These are phyloP conservation scores for Ibidorhyncha struthersii DNA, from an alignment of 2,113 vertebrate genomes.

Conservation along the genomic window DNA sequence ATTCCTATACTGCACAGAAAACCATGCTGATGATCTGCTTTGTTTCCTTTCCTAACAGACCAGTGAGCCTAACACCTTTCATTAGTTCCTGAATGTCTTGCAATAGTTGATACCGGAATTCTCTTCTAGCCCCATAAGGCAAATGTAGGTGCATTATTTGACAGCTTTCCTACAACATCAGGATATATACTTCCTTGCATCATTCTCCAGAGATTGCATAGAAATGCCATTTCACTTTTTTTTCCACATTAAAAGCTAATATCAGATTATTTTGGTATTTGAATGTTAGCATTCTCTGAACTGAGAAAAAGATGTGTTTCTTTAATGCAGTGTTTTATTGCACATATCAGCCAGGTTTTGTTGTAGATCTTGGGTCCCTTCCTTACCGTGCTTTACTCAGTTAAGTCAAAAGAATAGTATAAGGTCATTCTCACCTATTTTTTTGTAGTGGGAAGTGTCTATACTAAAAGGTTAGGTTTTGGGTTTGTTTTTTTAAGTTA, in stretches of 20 bases:
- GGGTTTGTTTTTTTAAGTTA: neutral
- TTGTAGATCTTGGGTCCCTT: neutral
- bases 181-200: neutral
- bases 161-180: neutral
- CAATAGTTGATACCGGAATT: neutral
- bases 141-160: neutral
- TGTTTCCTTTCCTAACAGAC: neutral
- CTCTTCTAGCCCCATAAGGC: neutral
- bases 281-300: neutral
- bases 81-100: neutral
- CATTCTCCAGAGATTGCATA: neutral
- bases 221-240: neutral
- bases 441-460: neutral
- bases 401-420: neutral
- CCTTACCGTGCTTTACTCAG: neutral
- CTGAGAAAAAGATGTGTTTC: neutral
- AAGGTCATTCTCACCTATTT: neutral
- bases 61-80: neutral
- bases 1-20: neutral
- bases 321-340: neutral
- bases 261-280: neutral
- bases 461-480: neutral
- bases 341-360: neutral
- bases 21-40: neutral
- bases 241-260: neutral